These are phyloP conservation scores for Barnardius zonarius DNA, from an alignment of 2,113 vertebrate genomes.

Conservation along the genomic window DNA sequence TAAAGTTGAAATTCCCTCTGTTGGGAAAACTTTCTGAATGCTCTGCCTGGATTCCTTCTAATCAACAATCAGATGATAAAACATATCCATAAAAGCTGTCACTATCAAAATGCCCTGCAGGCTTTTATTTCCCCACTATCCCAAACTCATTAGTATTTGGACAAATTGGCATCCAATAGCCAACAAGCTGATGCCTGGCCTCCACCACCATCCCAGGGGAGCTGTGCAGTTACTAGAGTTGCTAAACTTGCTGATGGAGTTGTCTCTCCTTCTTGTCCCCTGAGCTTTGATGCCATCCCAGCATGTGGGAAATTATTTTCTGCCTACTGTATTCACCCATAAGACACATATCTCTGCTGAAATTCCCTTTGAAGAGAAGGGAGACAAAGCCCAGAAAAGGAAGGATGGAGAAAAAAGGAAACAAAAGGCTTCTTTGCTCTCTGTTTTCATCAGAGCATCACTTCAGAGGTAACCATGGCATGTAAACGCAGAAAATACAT, in stretches of 20 bases:
- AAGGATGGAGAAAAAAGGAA: background rate
- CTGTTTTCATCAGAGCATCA: background rate
- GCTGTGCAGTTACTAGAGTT: background rate
- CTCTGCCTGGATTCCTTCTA: background rate
- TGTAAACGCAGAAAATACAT: background rate
- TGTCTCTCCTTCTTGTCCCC: background rate
- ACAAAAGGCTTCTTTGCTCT: background rate
- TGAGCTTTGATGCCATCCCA: background rate
- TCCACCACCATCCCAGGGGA: background rate
- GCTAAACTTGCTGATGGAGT: rapidly evolving
- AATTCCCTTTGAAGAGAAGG: background rate
- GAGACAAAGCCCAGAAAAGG: background rate
- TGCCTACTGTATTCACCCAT: background rate
- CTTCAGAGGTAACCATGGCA: background rate
- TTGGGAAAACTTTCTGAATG: background rate
- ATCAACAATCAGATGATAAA: conserved; percentile 43
- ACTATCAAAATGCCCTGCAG: background rate
- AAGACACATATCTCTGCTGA: background rate
- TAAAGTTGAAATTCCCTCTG: background rate
- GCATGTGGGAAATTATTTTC: background rate
- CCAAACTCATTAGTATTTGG: background rate
- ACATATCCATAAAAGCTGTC: conserved; percentile 16
- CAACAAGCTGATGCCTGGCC: background rate
- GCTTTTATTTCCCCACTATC: background rate
- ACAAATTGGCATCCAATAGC: background rate